Conservation (phyloP, 2,113 vertebrate species). For the Trinectes maculatus region DNA sequence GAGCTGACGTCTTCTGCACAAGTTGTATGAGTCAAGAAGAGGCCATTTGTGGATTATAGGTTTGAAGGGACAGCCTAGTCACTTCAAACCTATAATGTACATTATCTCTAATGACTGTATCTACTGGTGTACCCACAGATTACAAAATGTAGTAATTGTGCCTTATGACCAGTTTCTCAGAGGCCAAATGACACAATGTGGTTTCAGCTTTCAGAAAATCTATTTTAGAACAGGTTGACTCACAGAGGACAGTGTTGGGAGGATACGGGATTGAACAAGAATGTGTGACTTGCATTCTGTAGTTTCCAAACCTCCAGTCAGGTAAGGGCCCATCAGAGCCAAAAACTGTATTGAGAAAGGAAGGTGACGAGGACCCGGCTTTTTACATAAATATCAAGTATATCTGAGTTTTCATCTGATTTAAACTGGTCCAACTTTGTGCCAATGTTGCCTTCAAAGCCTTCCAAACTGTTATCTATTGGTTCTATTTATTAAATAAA, state of each 20-base stretch:
- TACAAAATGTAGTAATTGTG: slow-evolving; percentile 15
- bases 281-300: background rate
- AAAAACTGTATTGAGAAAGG: too few relatives aligned
- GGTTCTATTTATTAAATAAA: slow-evolving; percentile 1
- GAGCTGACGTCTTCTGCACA: background rate
- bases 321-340: too few relatives aligned
- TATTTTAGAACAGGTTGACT: background rate
- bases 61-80: slow-evolving; percentile 1
- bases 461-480: background rate
- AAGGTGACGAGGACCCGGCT: too few relatives aligned
- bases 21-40: too few relatives aligned
- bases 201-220: too few relatives aligned
- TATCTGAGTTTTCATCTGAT: too few relatives aligned
- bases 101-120: slow-evolving; percentile 16
- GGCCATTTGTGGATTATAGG: too few relatives aligned
- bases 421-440: too few relatives aligned
- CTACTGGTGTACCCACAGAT: slow-evolving; percentile 20
- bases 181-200: slow-evolving; percentile 14
- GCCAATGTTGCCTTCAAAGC: background rate
- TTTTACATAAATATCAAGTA: background rate
- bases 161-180: slow-evolving; percentile 1
- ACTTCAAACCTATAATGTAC: slow-evolving; percentile 11
- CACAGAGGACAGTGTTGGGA: background rate
- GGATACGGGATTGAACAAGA: background rate
- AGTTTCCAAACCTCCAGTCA: too few relatives aligned